Percentiles rank a stretch among this genome's conserved stretches.
These are phyloP conservation scores for Aleiodes alternator DNA, from an alignment of 2,888 invertebrate genomes.

Conservation along the genomic window DNA sequence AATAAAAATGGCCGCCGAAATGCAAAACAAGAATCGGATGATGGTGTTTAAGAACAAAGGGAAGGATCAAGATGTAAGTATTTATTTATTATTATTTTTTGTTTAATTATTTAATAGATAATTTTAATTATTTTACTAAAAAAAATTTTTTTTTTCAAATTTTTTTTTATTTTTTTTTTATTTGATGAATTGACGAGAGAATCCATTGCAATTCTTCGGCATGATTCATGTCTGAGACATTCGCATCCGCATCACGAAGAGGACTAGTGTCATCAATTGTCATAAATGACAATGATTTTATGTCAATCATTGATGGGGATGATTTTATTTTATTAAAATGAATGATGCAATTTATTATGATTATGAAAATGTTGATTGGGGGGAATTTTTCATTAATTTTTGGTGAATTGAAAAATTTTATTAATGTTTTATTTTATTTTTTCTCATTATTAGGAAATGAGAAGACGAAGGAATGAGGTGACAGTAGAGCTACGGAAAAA, in stretches of 20 bases:
- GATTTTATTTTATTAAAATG: too few relatives aligned
- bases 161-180: background rate
- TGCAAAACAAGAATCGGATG: conserved; percentile 89
- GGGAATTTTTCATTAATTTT: background rate
- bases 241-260: conserved; percentile 5
- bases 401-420: background rate
- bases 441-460: conserved; percentile 87
- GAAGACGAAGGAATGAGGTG: conserved; percentile 96
- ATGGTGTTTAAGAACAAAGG: conserved; percentile 99
- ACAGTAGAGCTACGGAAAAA: conserved; percentile 98
- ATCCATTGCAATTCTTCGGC: conserved; percentile 12
- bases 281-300: background rate
- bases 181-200: background rate
- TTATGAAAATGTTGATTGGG: too few relatives aligned
- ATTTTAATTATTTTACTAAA: background rate
- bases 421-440: conserved; percentile 33
- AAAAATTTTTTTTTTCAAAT: background rate
- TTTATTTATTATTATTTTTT: conserved; percentile 20
- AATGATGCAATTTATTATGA: too few relatives aligned
- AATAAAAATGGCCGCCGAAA: conserved; percentile 87
- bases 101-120: background rate
- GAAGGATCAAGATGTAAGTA: conserved; percentile 86
- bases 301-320: background rate
- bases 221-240: conserved; percentile 19
- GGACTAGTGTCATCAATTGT: conserved; percentile 18